Evolutionary conservation across 2,113 vertebrate species (phyloP), one percentile per base, ranked within the genome.

Genomic region (Halcyon senegalensis): DNA sequence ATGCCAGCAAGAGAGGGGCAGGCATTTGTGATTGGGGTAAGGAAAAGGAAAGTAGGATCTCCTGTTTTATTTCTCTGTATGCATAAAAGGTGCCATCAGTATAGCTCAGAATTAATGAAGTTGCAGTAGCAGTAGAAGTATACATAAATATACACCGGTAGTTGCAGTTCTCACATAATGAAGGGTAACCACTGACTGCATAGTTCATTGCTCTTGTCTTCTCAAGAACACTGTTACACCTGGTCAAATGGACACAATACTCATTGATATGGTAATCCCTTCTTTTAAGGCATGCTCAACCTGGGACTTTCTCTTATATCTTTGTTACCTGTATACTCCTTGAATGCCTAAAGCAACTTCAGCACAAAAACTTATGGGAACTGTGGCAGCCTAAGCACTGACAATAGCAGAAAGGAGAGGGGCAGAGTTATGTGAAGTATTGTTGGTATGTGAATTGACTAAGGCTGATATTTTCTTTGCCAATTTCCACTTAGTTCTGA

Each of bases 311-410:
- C 19, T 84, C 18, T n/a, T 37, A 1, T 2, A 2, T 20, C 23
- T 89, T 89, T 75, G 20, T 60, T 63, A 43, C 28, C 35, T 91
- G 21, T 39, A 51, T 24, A 2, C 16, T 56, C 5, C 27, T 72
- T 74, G 53, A 21, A 23, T 14, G 15, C 24, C 33, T 50, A 8
- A 62, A 80, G 23, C 28, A 27, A 3, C 21, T 84, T 80, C 33
- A 41, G 5, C 33, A 25, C 6, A 1, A 35, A 76, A 17, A 19
- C 27, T 23, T 43, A 7, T 0, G 16, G 58, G 7, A 74, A 30
- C 46, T 35, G 44, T 21, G 55, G 5, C 37, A 76, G 39, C 63
- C 28, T 1, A 3, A 85, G 43, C 33, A 58, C 46, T 10, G 30
- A 11, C 37, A 19, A 2, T 5, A n/a, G 35, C 33, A 41, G 80